Evolutionary conservation across 2,113 vertebrate genomes (phyloP).

Genomic region (Herpetotheres cachinnans): DNA sequence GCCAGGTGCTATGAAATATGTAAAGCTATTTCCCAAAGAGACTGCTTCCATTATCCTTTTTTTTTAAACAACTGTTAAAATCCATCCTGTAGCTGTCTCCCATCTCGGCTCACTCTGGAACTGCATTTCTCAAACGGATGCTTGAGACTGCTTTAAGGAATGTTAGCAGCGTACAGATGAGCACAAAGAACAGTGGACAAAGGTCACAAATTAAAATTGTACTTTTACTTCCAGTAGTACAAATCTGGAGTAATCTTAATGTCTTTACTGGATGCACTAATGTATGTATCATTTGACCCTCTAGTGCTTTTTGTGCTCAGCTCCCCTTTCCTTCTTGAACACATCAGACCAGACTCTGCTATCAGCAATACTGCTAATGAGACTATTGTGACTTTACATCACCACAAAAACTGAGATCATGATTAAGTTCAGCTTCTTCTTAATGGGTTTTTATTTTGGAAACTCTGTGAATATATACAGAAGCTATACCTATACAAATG

Average conservation of each 20-base stretch:
- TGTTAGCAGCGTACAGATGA: neutral
- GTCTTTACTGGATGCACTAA: neutral
- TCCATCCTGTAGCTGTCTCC: neutral
- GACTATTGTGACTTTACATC: neutral
- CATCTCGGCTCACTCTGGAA: neutral
- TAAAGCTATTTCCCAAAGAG: constrained; percentile 40
- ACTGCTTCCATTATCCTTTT: neutral
- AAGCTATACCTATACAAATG: neutral
- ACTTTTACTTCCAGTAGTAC: neutral
- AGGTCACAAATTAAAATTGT: neutral
- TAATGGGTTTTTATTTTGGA: neutral
- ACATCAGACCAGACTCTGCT: neutral
- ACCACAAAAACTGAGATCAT: neutral
- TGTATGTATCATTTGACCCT: neutral
- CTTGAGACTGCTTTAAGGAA: neutral
- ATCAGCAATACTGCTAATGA: neutral
- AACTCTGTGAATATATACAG: neutral
- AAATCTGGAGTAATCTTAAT: neutral
- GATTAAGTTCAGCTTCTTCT: neutral
- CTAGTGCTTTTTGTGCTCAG: neutral
- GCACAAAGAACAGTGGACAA: neutral
- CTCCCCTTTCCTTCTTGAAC: neutral
- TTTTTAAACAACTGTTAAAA: neutral
- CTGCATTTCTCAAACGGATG: neutral
- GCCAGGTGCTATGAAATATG: constrained; percentile 48